Evolutionary conservation across 2,888 invertebrate species (phyloP).

Genomic region (Poecilus cupreus): DNA sequence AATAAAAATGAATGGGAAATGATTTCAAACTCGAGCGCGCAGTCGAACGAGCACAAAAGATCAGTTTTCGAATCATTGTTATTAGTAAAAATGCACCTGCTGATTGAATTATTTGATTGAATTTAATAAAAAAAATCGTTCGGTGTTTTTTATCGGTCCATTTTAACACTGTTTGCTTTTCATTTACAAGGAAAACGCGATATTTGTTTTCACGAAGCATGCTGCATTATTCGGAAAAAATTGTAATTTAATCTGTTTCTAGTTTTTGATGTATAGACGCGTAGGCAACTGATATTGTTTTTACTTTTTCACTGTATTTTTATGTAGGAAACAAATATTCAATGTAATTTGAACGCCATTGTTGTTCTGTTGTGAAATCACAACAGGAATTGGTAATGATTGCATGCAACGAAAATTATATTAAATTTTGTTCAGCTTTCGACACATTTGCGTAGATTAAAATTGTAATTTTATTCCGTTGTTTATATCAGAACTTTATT

Average conservation of each 20-base stretch:
- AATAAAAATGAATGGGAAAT: constrained; percentile 49
- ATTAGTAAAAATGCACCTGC: constrained; percentile 57
- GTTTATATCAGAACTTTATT: constrained; percentile 11
- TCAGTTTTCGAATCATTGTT: constrained; percentile 55
- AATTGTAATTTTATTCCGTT: constrained; percentile 23
- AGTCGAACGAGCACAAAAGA: constrained; percentile 45
- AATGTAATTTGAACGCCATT: constrained; percentile 47
- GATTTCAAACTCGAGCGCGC: constrained; percentile 13
- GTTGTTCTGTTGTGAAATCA: constrained; percentile 39
- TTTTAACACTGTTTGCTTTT: constrained; percentile 52
- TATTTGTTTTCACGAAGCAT: constrained; percentile 54
- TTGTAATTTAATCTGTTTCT: constrained; percentile 57
- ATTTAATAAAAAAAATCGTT: constrained; percentile 50
- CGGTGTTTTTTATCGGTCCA: constrained; percentile 48
- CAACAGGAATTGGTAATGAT: constrained; percentile 35
- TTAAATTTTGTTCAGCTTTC: constrained; percentile 11
- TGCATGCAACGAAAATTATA: constrained; percentile 22
- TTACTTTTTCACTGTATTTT: constrained; percentile 50
- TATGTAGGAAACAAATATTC: constrained; percentile 44
- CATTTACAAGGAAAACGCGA: constrained; percentile 52
- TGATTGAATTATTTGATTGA: constrained; percentile 58
- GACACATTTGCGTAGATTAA: constrained; percentile 4
- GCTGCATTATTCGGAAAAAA: constrained; percentile 57
- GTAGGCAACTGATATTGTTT: constrained; percentile 43
- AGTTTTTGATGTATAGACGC: constrained; percentile 48